phyloP scores from a whole-genome alignment of 2,113 vertebrate genomes.

The Prietella phreatophila region DNA sequence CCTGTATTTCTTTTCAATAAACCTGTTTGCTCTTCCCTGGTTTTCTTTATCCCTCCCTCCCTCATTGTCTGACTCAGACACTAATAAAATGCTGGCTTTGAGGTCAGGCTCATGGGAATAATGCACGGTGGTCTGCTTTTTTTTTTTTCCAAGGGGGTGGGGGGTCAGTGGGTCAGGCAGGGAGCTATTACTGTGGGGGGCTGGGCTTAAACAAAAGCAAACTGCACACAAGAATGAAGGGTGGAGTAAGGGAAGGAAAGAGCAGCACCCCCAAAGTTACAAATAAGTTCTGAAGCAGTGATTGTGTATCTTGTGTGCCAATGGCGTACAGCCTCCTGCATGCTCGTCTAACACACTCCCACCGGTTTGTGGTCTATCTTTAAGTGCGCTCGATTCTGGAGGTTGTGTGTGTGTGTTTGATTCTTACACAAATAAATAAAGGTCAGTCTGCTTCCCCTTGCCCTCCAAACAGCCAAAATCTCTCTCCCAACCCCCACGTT shows the following conservation, averaged over 20 bases:
- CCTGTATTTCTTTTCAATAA: slow-evolving; percentile 32
- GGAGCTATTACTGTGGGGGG: slow-evolving; percentile 22
- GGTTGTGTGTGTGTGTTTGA: not conserved
- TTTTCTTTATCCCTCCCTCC: not conserved
- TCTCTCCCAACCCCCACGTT: slow-evolving; percentile 15
- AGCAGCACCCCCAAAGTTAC: slow-evolving; percentile 47
- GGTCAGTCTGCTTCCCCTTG: slow-evolving; percentile 33
- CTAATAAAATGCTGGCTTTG: slow-evolving; percentile 67
- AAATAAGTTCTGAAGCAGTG: slow-evolving; percentile 51
- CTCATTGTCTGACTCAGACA: slow-evolving; percentile 43
- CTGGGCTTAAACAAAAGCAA: slow-evolving; percentile 63
- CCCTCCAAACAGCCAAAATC: not conserved
- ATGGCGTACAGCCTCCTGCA: not conserved
- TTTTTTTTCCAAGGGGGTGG: no score
- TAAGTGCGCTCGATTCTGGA: not conserved
- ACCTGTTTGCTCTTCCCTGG: slow-evolving; percentile 15
- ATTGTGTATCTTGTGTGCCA: not conserved
- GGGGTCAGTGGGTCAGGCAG: not conserved
- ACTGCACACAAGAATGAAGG: slow-evolving; percentile 53
- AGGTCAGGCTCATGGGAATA: slow-evolving; percentile 47
- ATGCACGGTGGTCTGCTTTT: not conserved
- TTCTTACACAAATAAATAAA: slow-evolving; percentile 38
- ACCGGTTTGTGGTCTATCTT: slow-evolving; percentile 9
- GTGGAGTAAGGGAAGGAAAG: slow-evolving; percentile 53
- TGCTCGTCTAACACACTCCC: not conserved